phyloP scores from a whole-genome alignment of 1,140 invertebrate genomes.

The Akabosia matsudoensis region DNA sequence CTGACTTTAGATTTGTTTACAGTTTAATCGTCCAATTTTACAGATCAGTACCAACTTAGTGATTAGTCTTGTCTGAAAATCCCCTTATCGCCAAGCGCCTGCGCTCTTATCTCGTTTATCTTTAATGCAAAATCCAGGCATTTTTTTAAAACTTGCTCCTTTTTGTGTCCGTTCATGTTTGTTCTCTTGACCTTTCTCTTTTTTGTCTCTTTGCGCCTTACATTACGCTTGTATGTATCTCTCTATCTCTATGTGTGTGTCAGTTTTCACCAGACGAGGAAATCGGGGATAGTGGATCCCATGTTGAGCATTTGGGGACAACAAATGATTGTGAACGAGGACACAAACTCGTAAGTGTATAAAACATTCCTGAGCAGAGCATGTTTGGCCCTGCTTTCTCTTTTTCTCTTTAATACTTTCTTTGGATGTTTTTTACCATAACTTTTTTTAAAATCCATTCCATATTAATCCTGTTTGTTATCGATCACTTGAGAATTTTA shows the following conservation, averaged over 20 bases:
- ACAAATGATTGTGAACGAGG: constrained; percentile 93
- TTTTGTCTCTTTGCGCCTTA: not conserved
- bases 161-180: not conserved
- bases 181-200: not conserved
- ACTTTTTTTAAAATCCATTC: not conserved
- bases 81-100: not conserved
- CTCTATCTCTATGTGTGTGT: constrained; percentile 35
- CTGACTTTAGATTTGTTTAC: too few relatives aligned
- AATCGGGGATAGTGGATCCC: constrained; percentile 92
- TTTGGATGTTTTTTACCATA: not conserved
- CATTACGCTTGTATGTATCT: not conserved
- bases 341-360: constrained; percentile 85
- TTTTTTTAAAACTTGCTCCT: too few relatives aligned
- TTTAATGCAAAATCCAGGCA: not conserved
- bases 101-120: not conserved
- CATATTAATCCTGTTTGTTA: too few relatives aligned
- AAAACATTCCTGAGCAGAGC: constrained; percentile 7
- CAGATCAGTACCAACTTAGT: too few relatives aligned
- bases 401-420: not conserved
- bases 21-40: not conserved
- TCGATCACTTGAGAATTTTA: too few relatives aligned
- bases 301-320: constrained; percentile 96
- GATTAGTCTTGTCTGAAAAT: not conserved
- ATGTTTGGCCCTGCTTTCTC: constrained; percentile 20
- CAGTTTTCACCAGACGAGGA: constrained; percentile 87